Evolutionary conservation across 2,888 invertebrate genomes (phyloP).

Genomic region (Geotrupes spiniger): DNA sequence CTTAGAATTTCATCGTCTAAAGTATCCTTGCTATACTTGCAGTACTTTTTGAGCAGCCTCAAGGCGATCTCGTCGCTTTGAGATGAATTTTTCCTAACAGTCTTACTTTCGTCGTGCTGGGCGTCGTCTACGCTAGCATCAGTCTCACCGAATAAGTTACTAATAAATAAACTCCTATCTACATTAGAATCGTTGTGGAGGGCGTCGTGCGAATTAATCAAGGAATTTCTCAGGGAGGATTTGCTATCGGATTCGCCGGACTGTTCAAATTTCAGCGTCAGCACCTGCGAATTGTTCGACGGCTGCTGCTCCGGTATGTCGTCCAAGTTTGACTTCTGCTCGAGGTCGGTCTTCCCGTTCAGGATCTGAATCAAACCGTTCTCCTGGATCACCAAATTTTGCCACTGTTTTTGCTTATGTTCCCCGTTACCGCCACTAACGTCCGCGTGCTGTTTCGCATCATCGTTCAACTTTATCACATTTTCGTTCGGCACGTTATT

Average conservation of each 20-base stretch:
- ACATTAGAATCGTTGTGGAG: slow-evolving; percentile 20
- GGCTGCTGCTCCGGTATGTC: slow-evolving; percentile 11
- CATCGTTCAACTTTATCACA: slow-evolving; percentile 39
- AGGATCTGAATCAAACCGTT: slow-evolving; percentile 30
- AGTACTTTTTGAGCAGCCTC: slow-evolving; percentile 48
- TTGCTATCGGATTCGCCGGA: slow-evolving; percentile 4
- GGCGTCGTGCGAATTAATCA: slow-evolving; percentile 10
- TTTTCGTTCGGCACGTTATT: slow-evolving; percentile 25
- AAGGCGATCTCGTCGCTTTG: slow-evolving; percentile 49
- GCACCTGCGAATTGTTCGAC: slow-evolving; percentile 23
- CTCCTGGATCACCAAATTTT: slow-evolving; percentile 32
- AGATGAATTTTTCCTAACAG: slow-evolving; percentile 33
- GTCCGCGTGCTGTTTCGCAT: slow-evolving; percentile 23
- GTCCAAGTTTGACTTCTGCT: slow-evolving; percentile 25
- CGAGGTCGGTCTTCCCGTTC: slow-evolving; percentile 28
- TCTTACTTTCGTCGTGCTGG: slow-evolving; percentile 11
- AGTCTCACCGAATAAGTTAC: slow-evolving; percentile 46
- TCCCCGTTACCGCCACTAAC: slow-evolving; percentile 7
- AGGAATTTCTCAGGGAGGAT: too few species aligned
- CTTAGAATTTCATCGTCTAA: slow-evolving; percentile 46
- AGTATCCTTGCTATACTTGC: slow-evolving; percentile 47
- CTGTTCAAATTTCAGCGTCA: slow-evolving; percentile 28
- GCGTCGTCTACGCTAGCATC: slow-evolving; percentile 28
- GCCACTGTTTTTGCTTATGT: slow-evolving; percentile 25
- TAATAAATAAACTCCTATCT: slow-evolving; percentile 46